Base-by-base conservation (phyloP, 92 coral and sea anemone species). In the Siderastrea radians region DNA sequence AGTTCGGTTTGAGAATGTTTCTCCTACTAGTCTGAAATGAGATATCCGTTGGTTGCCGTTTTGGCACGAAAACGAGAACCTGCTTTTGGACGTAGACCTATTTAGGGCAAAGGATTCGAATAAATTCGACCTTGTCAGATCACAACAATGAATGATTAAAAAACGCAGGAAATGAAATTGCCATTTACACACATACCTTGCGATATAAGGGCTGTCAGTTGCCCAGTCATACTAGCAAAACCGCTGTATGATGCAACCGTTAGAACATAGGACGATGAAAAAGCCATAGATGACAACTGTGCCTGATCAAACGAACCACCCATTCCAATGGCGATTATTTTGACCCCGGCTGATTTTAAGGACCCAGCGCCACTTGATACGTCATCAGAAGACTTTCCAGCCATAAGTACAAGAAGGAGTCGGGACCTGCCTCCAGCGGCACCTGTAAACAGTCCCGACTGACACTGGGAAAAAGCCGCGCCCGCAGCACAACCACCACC, bases 261-360 rank as follows among this genome's bases (percentile, higher is more conserved):
- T 7, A 59, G 47, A 17, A 73, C 55, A 49, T 70, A 83, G 4
- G 80, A 72, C 6, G 87, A 72, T 12, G 87, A 72, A 49, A 16
- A 72, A 45, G 87, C 87, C 78, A 83, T 83, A 43, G 80, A 26
- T 3, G 87, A 13, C 1, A 83, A 80, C 57, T 83, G 79, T 43
- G 68, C 47, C 67, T 85, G 93, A 55, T 85, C 83, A 19, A 90
- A 77, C 13, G 79, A 79, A n/a, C 83, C 50, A 0, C 93, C 93
- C 77, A 95, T 91, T 16, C 98, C 98, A n/a, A 95, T 89, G 6
- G 94, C 95, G 49, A 95, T 95, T 10, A 92, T 95, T 72, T 95
- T 92, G 2, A 92, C 96, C 19, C 91, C 90, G 74, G 84, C 91
- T 71, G 68, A 85, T 78, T 88, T 88, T 66, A 95, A 70, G 1